Evolutionary conservation across 2,797 vertebrate species (phyloP).

Genomic region (Calcarius lapponicus): DNA sequence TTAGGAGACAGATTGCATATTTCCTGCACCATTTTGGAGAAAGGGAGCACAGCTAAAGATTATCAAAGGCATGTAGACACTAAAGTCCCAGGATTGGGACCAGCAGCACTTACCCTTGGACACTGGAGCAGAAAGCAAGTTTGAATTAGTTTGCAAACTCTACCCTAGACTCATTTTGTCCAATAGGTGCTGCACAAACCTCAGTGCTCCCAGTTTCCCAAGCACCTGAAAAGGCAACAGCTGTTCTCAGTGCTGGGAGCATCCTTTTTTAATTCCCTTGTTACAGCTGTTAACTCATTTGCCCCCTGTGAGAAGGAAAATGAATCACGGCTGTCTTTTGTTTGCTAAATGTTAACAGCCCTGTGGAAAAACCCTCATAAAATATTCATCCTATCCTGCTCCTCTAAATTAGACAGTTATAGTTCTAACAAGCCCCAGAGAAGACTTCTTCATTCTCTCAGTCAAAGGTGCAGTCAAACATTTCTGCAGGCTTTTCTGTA

Average conservation of each 20-base stretch:
- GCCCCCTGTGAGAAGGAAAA: constrained; percentile 67
- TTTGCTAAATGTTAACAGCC: constrained; percentile 64
- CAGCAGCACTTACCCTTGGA: not conserved
- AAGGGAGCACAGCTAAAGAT: not conserved
- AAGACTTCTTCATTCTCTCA: constrained; percentile 42
- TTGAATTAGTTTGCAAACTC: not conserved
- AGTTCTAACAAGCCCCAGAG: constrained; percentile 61
- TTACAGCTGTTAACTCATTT: constrained; percentile 68
- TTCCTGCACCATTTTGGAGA: not conserved
- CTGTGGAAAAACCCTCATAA: constrained; percentile 65
- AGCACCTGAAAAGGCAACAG: constrained; percentile 46
- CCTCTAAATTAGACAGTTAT: constrained; percentile 57
- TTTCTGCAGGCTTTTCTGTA: constrained; percentile 44
- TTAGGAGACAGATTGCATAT: not conserved
- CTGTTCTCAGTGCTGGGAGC: constrained; percentile 33
- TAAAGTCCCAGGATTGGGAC: not conserved
- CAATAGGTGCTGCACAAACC: not conserved
- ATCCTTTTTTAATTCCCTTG: constrained; percentile 61
- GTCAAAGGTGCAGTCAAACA: constrained; percentile 38
- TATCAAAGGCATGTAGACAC: not conserved
- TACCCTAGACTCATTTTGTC: not conserved
- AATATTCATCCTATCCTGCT: constrained; percentile 64
- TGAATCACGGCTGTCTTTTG: constrained; percentile 61
- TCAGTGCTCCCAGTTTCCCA: not conserved
- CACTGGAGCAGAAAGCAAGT: not conserved